Base-by-base conservation (phyloP, 2,888 invertebrate species). In the Tryphoninae sp. region DNA sequence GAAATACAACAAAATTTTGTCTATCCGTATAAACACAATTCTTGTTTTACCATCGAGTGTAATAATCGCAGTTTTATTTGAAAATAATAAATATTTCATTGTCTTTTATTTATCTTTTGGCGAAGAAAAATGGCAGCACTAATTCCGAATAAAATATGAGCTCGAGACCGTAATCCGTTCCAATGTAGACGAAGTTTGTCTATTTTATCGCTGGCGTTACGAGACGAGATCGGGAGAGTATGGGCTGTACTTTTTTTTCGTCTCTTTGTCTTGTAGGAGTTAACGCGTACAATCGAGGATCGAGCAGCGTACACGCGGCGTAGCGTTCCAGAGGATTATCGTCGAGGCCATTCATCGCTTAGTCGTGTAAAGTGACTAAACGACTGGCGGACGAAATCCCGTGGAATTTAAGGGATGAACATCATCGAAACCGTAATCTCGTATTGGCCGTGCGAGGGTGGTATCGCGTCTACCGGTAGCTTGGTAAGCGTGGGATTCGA, bases 371-470 rank as follows among this genome's bases (percentile, higher is more conserved):
- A 19, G 16, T 3, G 65, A 40, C 16, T 42, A 13, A 78, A 65
- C 26, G 65, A 64, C 71, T 72, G 19, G 45, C 65, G 64, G 11
- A 40, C 40, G 19, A 59, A 59, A 78, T 67, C 73, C 42, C 33
- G 33, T 26, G 26, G 53, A 67, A 73, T 67, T 73, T 78, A 53
- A 61, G 42, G 78, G 67, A 67, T 59, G 67, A 67, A 67, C 26
- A 72, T 59, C 59, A 53, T 1, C 65, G 51, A 72, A 40, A 55
- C 49, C 72, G 51, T 78, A 67, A 78, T 78, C 73, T 68, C 61
- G 42, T 68, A 73, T 67, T 53, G 59, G 59, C 78, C 64, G 58
- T 19, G 33, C 6, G 33, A 33, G 33, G 33, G 33, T 33, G 7
- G 33, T 78, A 26, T 71, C 71, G 65, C 49, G 26, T 23, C 40